These are phyloP conservation scores for Thunnus albacares DNA, from an alignment of 2,797 vertebrate genomes.

Conservation along the genomic window DNA sequence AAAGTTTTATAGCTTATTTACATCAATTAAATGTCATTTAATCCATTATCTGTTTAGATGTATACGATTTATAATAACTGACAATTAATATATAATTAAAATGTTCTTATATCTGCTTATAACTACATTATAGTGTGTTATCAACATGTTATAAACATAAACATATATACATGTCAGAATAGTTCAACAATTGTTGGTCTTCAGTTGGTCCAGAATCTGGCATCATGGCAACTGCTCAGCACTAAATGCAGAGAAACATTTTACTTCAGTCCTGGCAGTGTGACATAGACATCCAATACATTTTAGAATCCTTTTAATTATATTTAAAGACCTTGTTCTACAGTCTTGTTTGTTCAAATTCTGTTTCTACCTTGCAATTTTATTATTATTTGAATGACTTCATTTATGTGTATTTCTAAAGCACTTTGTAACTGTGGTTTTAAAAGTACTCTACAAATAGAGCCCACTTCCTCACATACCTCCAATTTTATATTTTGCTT, in stretches of 20 bases:
- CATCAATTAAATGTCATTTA: no score
- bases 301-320: conserved; percentile 6
- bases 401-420: conserved; percentile 24
- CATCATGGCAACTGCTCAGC: background rate
- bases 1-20: no score
- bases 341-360: conserved; percentile 22
- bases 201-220: background rate
- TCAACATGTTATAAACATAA: no score
- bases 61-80: background rate
- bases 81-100: background rate
- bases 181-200: background rate
- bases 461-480: background rate
- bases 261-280: background rate
- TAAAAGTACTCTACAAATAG: conserved; percentile 28
- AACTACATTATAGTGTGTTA: no score
- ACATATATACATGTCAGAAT: background rate
- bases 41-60: no score
- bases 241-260: background rate
- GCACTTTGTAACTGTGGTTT: conserved; percentile 29
- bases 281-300: background rate
- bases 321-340: conserved; percentile 24
- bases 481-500: conserved; percentile 17
- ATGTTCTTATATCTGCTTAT: no score
- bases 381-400: conserved; percentile 8
- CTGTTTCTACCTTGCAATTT: conserved; percentile 22